Base-by-base conservation (phyloP, 2,888 invertebrate species). In the Pyrrhosoma nymphula region DNA sequence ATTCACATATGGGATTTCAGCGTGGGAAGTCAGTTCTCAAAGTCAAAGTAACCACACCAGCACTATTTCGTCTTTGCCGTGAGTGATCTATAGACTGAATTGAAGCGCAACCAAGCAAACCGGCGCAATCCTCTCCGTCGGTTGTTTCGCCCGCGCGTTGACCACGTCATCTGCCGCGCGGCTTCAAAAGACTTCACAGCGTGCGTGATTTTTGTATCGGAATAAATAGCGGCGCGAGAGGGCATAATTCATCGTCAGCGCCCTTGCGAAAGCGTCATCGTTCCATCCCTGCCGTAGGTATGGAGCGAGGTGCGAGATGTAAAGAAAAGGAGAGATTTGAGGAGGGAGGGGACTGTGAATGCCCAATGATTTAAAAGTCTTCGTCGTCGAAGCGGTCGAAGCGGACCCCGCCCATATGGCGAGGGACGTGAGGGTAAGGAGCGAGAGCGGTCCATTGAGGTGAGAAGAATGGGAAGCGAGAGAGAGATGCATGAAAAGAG, bases 321-420 rank as follows among this genome's bases (percentile, higher is more conserved):
- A 82, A 82, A 82, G 82, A 16, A 35, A n/a, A 82, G 82, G 60
- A 12, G 60, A 20, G 60, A 60, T 14, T 47, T 47, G 60, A 12
- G 60, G 60, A 60, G 60, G 20, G 69, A 20, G 69, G n/a, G 35
- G 82, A 18, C 82, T 82, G 35, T 82, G 82, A 82, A 82, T 82
- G 82, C 82, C 30, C 30, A n/a, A 82, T 82, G 82, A 82, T 82
- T 82, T 82, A 82, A 82, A 82, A 82, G 82, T 82, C 82, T 82
- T 35, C 82, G 30, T 18, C 82, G 35, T 8, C 30, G 35, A 14
- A 16, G 26, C 82, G 30, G 35, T 8, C 30, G 35, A 14, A 16
- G 26, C 82, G 30, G 82, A 14, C 82, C 30, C 69, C 82, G 14
- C 82, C 82, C 82, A 82, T 82, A 35, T 82, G 82, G 30, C 14